phyloP scores from a whole-genome alignment of 2,797 vertebrate genomes.

The Microctenopoma steveboyesi region DNA sequence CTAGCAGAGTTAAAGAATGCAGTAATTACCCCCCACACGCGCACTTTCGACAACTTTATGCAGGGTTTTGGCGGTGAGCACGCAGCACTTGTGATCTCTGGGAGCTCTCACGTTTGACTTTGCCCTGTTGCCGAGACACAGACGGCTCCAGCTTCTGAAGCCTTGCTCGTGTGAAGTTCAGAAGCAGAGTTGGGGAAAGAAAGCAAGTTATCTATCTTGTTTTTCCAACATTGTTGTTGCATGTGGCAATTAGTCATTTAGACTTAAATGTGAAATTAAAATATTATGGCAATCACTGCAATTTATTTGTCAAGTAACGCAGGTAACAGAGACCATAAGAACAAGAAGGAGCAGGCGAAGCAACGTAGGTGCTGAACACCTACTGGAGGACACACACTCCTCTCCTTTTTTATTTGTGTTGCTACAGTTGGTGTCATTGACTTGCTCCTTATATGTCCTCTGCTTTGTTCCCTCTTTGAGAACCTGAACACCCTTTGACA shows the following conservation, averaged over 20 bases:
- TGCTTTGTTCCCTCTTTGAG: neutral
- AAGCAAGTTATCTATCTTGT: neutral
- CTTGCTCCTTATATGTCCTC: neutral
- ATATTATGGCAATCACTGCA: too few species aligned
- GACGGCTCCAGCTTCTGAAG: neutral
- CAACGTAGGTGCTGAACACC: too few species aligned
- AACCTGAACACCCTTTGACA: neutral
- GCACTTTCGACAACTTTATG: slow-evolving; percentile 19
- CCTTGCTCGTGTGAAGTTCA: slow-evolving; percentile 1
- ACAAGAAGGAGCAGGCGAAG: too few species aligned
- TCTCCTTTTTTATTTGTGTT: neutral
- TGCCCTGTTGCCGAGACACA: slow-evolving; percentile 19
- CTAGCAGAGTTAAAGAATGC: slow-evolving; percentile 56
- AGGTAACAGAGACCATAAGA: too few species aligned
- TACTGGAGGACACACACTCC: too few species aligned
- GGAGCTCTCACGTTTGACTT: slow-evolving; percentile 17
- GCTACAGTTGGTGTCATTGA: neutral
- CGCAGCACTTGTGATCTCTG: slow-evolving; percentile 12
- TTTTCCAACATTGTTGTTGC: neutral
- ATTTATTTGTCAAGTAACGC: too few species aligned
- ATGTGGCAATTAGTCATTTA: neutral
- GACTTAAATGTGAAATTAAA: too few species aligned
- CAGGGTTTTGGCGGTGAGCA: slow-evolving; percentile 16
- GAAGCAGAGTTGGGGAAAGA: neutral
- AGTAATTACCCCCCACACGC: slow-evolving; percentile 53